Conservation (phyloP, 2,888 invertebrate species). For the Oligia latruncula region DNA sequence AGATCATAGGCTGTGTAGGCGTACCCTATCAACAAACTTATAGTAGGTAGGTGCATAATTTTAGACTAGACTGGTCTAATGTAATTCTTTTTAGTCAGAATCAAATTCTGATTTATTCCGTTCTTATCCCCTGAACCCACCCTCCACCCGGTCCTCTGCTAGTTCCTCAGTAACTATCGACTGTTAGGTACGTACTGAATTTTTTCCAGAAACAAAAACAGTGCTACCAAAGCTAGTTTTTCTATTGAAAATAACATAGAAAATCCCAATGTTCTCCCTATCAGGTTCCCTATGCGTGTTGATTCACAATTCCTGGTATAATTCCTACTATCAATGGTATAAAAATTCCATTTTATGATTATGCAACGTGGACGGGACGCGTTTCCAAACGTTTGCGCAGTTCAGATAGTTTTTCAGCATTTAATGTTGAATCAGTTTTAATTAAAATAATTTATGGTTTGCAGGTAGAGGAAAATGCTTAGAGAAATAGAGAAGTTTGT, state of each 20-base stretch:
- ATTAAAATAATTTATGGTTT: constrained; percentile 31
- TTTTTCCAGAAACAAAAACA: neutral
- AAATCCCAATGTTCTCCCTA: neutral
- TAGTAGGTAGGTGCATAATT: neutral
- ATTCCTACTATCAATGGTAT: constrained; percentile 54
- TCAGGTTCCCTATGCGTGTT: constrained; percentile 48
- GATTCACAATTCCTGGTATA: constrained; percentile 43
- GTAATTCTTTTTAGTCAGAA: neutral
- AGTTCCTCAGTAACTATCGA: too few relatives aligned
- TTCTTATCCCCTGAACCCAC: too few relatives aligned
- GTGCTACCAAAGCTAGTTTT: neutral
- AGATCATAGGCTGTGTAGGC: too few relatives aligned
- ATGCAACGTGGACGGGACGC: constrained; percentile 45
- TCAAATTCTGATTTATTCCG: too few relatives aligned
- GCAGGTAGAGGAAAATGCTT: neutral
- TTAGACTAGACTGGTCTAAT: neutral
- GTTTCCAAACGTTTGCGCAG: constrained; percentile 23
- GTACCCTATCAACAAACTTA: neutral
- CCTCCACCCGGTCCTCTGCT: too few relatives aligned
- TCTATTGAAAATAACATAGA: neutral
- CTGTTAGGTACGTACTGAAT: neutral
- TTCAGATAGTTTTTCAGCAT: constrained; percentile 52
- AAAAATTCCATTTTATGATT: constrained; percentile 61
- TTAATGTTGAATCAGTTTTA: constrained; percentile 12
- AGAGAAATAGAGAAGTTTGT: neutral